Evolutionary conservation across 2,113 vertebrate genomes (phyloP).

Genomic region (Semicossyphus pulcher): DNA sequence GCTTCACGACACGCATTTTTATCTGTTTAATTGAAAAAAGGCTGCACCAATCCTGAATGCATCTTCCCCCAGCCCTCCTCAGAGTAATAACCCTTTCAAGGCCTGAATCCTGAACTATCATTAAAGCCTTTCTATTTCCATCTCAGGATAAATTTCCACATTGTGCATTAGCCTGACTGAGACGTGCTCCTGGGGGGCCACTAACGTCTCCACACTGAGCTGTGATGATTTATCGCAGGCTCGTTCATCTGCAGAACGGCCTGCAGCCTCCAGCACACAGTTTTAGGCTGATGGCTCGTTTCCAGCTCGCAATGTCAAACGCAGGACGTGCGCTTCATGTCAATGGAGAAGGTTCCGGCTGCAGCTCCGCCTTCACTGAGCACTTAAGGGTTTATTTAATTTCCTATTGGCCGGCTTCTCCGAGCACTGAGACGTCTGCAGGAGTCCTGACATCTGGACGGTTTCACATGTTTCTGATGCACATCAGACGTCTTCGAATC

Average conservation of each 20-base stretch:
- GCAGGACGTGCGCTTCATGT: conserved; percentile 61
- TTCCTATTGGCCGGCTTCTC: conserved; percentile 15
- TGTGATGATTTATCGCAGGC: conserved; percentile 35
- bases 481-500: too few species aligned
- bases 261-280: not conserved
- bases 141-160: conserved; percentile 24
- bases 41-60: too few species aligned
- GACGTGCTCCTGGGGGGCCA: conserved; percentile 7
- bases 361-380: not conserved
- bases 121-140: conserved; percentile 29
- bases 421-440: not conserved
- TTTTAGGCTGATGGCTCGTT: conserved; percentile 42
- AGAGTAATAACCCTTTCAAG: not conserved
- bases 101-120: conserved; percentile 13
- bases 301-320: conserved; percentile 81
- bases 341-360: conserved; percentile 6
- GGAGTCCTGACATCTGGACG: not conserved
- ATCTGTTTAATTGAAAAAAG: too few species aligned
- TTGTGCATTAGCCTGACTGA: conserved; percentile 39
- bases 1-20: too few species aligned
- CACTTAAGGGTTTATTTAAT: conserved; percentile 23
- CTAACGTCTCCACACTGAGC: conserved; percentile 24
- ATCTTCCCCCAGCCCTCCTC: too few species aligned
- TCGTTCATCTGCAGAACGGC: conserved; percentile 48
- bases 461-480: not conserved